A percentile compares a stretch with the other conserved stretches of the same genome.
Evolutionary conservation across 30 jellyfish, hydroid and myxozoan species (phyloP).

Genomic region (Hydractinia symbiolongicarpus): DNA sequence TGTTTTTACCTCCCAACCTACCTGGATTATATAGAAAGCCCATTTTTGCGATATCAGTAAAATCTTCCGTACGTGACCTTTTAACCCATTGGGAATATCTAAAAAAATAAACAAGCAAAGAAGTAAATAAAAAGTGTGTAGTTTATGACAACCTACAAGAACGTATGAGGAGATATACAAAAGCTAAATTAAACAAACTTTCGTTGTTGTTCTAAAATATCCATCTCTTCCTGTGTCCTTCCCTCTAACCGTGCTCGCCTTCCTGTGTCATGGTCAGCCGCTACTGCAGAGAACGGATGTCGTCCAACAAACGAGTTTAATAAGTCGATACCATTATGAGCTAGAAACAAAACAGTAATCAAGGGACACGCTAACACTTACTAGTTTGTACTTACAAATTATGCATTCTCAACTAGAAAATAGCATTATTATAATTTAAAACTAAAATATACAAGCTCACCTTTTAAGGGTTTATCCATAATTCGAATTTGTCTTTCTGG

Average conservation of each 20-base stretch:
- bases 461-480: constrained; percentile 78
- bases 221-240: constrained; percentile 87
- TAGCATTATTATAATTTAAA: too few species aligned
- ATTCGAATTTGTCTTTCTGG: constrained; percentile 97
- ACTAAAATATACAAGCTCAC: constrained; percentile 10
- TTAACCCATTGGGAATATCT: constrained; percentile 97
- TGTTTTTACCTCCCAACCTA: not conserved
- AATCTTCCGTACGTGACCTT: constrained; percentile 94
- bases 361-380: too few species aligned
- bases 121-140: too few species aligned
- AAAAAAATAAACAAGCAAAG: not conserved
- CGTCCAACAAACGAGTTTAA: constrained; percentile 97
- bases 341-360: constrained; percentile 2
- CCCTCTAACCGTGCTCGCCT: constrained; percentile 87
- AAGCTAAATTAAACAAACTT: constrained; percentile 29
- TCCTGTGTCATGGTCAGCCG: constrained; percentile 83
- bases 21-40: constrained; percentile 92
- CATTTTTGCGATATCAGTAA: constrained; percentile 72
- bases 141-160: not conserved
- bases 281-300: constrained; percentile 96
- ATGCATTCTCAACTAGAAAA: too few species aligned
- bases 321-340: constrained; percentile 65
- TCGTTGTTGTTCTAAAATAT: constrained; percentile 91
- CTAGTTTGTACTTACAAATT: too few species aligned
- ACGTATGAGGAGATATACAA: not conserved